Evolutionary conservation across 2,113 vertebrate genomes (phyloP), one percentile per base, ranked within the genome.

Genomic region (Cygnus buccinator): DNA sequence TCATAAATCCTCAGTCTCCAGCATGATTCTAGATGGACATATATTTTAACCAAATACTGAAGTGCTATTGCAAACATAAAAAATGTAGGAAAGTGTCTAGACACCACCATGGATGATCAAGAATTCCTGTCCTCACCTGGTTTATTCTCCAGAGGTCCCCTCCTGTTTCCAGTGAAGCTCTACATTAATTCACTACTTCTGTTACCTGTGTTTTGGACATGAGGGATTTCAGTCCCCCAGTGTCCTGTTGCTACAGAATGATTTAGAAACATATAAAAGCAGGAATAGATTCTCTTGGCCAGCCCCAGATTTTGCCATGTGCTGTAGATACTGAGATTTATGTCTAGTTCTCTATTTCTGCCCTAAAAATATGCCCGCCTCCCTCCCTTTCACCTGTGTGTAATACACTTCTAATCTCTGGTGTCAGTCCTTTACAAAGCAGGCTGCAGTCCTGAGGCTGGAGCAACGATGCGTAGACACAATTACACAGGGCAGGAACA

Each of bases 211-310:
- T 41, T 90, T 75, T 59, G 33, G 59, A 92, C 71, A 13, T 33
- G 33, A 86, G 16, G 43, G 33, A 59, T 87, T 77, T 81, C 3
- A 2, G 52, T 71, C 22, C 13, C 13, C 15, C 13, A 26, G 50
- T 62, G n/a, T 89, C 73, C 37, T 50, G n/a, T 26, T 39, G 76
- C n/a, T 71, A 39, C 22, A 43, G 72, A 81, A 80, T 26, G 21
- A 86, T 87, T 89, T 90, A 93, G 86, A 94, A 95, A 61, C 21
- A 21, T 18, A 37, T 21, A 84, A 79, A 94, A 89, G 17, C 21
- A 59, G 55, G 39, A 92, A 90, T 5, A 63, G 22, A 85, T 84
- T 76, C 15, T 68, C 43, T 72, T 58, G 59, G 61, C 82, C 82
- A 70, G 48, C 11, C 26, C 33, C 29, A 77, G 39, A 67, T 81